Base-by-base conservation (phyloP, 2,888 invertebrate species). In the Ennomos erosarius region DNA sequence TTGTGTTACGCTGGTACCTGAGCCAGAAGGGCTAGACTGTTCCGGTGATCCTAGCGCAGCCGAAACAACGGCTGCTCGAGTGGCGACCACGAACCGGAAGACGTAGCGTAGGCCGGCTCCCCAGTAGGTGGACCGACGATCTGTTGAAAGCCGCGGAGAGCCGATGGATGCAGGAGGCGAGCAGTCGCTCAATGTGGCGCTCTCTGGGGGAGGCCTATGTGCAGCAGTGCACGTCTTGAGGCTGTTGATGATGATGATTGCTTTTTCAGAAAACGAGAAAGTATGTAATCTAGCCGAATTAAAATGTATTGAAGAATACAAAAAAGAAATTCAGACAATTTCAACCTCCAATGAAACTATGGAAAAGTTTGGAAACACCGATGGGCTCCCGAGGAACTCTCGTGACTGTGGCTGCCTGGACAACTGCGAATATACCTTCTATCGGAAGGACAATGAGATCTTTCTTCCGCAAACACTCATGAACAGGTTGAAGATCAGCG, bases 401-500 rank as follows among this genome's bases (percentile, higher is more conserved):
- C 75, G 78, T 0, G 87, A 88, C 52, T 92, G 92, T 46, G 80
- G 75, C 3, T 93, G 92, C 58, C 64, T 87, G 1, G 84, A 77
- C 35, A 76, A 80, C 53, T 93, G 92, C 62, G 90, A 90, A 58
- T 76, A 74, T 0, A 84, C 87, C 48, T 75, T 82, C 0, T 92
- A 87, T 58, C 74, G 74, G 9, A 89, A 83, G 43, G 88, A 87
- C 13, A 70, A 72, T 0, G 88, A 87, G 40, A 74, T 73, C 0
- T 82, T 81, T 55, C 13, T 72, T 9, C 71, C 76, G 0, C 72
- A 82, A 55, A 49, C 65, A 1, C 64, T 69, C 0, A 65, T 79
- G 44, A 86, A 81, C 42, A 70, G 74, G 55, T 58, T 92, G n/a
- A 82, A 80, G 64, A 75, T 91, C 11, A 94, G 94, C 43, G 91